Evolutionary conservation across 2,888 invertebrate genomes (phyloP), one percentile per base, ranked within the genome.

Genomic region (Camptogramma bilineatum): DNA sequence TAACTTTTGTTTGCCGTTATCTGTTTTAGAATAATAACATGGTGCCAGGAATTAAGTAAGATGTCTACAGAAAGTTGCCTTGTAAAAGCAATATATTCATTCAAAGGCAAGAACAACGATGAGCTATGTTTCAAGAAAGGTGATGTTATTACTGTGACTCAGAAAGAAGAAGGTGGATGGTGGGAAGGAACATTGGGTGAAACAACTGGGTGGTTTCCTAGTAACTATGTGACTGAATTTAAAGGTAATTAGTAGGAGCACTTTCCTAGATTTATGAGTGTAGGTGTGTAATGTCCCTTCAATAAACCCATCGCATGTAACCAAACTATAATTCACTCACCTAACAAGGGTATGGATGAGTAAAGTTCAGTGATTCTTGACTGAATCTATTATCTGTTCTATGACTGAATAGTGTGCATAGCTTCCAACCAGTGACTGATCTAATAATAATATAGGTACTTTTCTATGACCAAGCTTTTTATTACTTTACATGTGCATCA

Each of bases 181-280:
- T 99, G 99, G 99, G 99, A 99, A 93, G 99, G 99, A 13, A 99
- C 99, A 8, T 93, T 99, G 53, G 96, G 96, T 67, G 98, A 97
- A 75, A 97, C 97, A 85, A 99, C 99, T 70, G 99, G 99, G 79
- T 99, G 99, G 99, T 99, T 99, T 93, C 99, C 99, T 68, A 97
- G 98, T 83, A 99, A 99, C 92, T 99, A 99, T 94, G 98, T 98
- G 67, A 97, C 97, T 82, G 98, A 98, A 90, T 96, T 95, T 84
- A 97, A 97, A 94, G 94, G 95, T 94, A 85, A 69, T 24, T 13
- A 13, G 9, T 34, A 34, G 34, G 10, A 10, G 34, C 1, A 13
- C 13, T 39, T 13, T 13, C 2, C 24, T 24, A 4, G 8, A 34
- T 7, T 34, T 13, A 34, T n/a, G n/a, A 3, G 16, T 42, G 42